Evolutionary conservation across 2,888 invertebrate genomes (phyloP).

Genomic region (Phalangium opilio): DNA sequence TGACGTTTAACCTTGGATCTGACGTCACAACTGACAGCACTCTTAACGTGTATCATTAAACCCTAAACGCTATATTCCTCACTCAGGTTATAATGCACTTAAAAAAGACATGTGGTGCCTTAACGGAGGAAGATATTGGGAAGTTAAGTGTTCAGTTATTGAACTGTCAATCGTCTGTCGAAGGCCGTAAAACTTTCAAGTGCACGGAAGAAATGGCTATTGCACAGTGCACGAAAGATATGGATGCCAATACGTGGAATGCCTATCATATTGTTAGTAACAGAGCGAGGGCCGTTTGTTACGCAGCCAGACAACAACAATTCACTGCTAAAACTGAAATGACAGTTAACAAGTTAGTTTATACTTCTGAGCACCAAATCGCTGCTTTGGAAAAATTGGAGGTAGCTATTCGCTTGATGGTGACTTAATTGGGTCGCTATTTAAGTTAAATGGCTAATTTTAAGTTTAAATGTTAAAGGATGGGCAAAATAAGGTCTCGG

Average conservation of each 20-base stretch:
- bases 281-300: slow-evolving; percentile 50
- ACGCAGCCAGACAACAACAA: slow-evolving; percentile 45
- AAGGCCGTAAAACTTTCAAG: slow-evolving; percentile 42
- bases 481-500: slow-evolving; percentile 36
- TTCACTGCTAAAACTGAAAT: slow-evolving; percentile 47
- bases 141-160: slow-evolving; percentile 49
- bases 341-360: slow-evolving; percentile 46
- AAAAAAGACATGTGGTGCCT: slow-evolving; percentile 40
- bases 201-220: slow-evolving; percentile 48
- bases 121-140: slow-evolving; percentile 48
- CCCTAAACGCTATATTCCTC: not conserved
- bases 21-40: too few relatives aligned
- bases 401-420: slow-evolving; percentile 25
- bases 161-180: slow-evolving; percentile 48
- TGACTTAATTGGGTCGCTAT: not conserved
- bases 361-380: slow-evolving; percentile 38
- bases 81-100: slow-evolving; percentile 40
- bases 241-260: slow-evolving; percentile 52
- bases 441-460: not conserved
- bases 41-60: too few relatives aligned
- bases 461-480: slow-evolving; percentile 24
- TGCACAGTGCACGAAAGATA: slow-evolving; percentile 44
- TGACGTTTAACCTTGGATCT: too few relatives aligned
- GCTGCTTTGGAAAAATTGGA: slow-evolving; percentile 34
- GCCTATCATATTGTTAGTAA: slow-evolving; percentile 52